Evolutionary conservation across 2,888 invertebrate genomes (phyloP), one percentile per base, ranked within the genome.

Genomic region (Cataglyphis albicans): DNA sequence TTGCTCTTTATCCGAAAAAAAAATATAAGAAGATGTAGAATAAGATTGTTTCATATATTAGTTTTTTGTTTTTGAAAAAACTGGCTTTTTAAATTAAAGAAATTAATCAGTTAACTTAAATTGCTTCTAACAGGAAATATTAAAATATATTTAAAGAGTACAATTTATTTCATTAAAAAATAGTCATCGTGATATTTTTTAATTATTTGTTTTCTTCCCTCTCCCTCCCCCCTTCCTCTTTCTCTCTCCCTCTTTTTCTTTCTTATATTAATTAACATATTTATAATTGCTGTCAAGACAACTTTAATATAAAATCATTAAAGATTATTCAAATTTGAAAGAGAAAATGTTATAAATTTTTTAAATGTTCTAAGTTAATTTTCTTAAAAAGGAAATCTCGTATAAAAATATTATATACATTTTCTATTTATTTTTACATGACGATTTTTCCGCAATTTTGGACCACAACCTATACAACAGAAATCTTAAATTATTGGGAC

Each of bases 401-500:
- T 48, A 48, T 18, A 0, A 48, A 48, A 48, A 48, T 6, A 18
- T 48, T 48, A 1, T 52, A 7, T n/a, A 52, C 6, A 52, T n/a
- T n/a, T 48, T 48, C 18, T 52, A 52, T 52, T 52, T n/a, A 52
- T n/a, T 52, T 7, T n/a, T 52, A 52, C 7, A 52, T n/a, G 7
- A 52, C n/a, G n/a, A 52, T 52, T 3, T 18, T 52, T 52, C n/a
- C n/a, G 1, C 48, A 52, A 52, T 52, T n/a, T 52, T 52, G n/a
- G 7, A n/a, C 7, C 7, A n/a, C 2, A 52, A n/a, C 2, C n/a
- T 52, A 2, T 52, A 18, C n/a, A 35, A 67, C 15, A 76, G 3
- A 65, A 29, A 9, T 32, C 55, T 78, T 32, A 59, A 76, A 59
- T 78, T 44, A 32, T 41, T 15, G 65, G 38, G 21, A 21, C 64